Conservation (phyloP, 2,797 vertebrate species). For the Geotria australis region DNA sequence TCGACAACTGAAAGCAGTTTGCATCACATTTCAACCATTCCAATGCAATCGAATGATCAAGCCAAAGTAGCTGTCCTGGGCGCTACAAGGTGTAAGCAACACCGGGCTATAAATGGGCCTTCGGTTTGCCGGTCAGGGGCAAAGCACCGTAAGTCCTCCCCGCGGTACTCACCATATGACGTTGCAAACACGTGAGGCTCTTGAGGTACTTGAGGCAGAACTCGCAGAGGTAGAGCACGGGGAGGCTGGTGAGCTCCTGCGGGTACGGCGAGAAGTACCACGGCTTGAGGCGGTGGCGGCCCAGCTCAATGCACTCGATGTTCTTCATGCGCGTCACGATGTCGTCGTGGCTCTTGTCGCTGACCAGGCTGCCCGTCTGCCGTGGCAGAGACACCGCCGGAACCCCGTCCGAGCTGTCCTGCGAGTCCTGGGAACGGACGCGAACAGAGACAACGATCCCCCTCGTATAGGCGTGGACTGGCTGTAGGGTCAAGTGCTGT, state of each 20-base stretch:
- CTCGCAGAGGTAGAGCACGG: slow-evolving; percentile 86
- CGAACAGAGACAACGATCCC: too few relatives aligned
- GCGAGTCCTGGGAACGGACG: slow-evolving; percentile 36
- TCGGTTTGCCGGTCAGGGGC: too few relatives aligned
- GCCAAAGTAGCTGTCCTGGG: too few relatives aligned
- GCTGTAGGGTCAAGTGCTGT: too few relatives aligned
- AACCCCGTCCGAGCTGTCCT: slow-evolving; percentile 76
- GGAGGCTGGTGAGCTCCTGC: slow-evolving; percentile 56
- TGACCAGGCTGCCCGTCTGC: slow-evolving; percentile 80
- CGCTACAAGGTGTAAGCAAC: too few relatives aligned
- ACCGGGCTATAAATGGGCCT: too few relatives aligned
- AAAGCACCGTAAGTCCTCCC: too few relatives aligned
- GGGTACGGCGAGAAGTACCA: slow-evolving; percentile 95
- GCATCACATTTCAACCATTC: too few relatives aligned
- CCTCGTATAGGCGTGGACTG: too few relatives aligned
- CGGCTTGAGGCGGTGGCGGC: slow-evolving; percentile 66
- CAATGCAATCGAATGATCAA: too few relatives aligned
- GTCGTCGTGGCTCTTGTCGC: slow-evolving; percentile 76
- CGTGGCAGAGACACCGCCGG: slow-evolving; percentile 36
- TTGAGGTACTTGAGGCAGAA: slow-evolving; percentile 94
- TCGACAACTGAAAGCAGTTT: too few relatives aligned
- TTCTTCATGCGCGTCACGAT: slow-evolving; percentile 93
- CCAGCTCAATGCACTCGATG: slow-evolving; percentile 79
- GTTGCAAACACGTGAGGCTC: slow-evolving; percentile 81
- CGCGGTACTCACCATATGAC: slow-evolving; percentile 38